These are phyloP conservation scores for Heliconius melpomene DNA, from an alignment of 1,140 invertebrate genomes.

Conservation along the genomic window DNA sequence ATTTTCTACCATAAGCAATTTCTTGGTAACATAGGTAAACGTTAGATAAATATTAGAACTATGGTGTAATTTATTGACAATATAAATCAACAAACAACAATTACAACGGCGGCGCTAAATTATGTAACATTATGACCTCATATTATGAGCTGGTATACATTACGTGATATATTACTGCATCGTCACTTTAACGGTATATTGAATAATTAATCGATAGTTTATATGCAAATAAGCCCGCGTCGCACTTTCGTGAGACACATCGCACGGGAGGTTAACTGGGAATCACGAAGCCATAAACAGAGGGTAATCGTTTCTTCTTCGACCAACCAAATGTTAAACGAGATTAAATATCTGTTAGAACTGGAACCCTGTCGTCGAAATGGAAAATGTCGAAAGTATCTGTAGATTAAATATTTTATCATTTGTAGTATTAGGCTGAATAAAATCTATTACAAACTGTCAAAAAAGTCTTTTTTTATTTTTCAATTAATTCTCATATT, in stretches of 20 bases:
- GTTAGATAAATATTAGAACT: neutral
- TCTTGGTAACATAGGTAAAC: neutral
- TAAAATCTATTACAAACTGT: no score
- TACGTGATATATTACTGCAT: slow-evolving; percentile 24
- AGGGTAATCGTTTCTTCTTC: slow-evolving; percentile 30
- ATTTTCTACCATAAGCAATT: neutral
- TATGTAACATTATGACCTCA: slow-evolving; percentile 28
- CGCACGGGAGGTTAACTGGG: slow-evolving; percentile 35
- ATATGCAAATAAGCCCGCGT: slow-evolving; percentile 32
- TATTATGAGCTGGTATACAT: slow-evolving; percentile 29
- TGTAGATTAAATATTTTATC: neutral
- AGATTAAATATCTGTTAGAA: slow-evolving; percentile 42
- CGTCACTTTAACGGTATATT: slow-evolving; percentile 30
- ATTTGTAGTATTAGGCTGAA: neutral
- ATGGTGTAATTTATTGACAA: neutral
- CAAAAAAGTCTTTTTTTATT: no score
- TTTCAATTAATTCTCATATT: no score
- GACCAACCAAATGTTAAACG: slow-evolving; percentile 56
- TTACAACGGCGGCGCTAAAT: slow-evolving; percentile 21
- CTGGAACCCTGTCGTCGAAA: slow-evolving; percentile 14
- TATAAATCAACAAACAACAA: slow-evolving; percentile 31
- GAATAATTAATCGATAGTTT: slow-evolving; percentile 38
- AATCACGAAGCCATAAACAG: slow-evolving; percentile 35
- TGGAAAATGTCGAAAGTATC: neutral
- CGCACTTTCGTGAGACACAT: slow-evolving; percentile 33